These are phyloP conservation scores for Delichon dasypus DNA, from an alignment of 2,797 vertebrate genomes.

Conservation along the genomic window DNA sequence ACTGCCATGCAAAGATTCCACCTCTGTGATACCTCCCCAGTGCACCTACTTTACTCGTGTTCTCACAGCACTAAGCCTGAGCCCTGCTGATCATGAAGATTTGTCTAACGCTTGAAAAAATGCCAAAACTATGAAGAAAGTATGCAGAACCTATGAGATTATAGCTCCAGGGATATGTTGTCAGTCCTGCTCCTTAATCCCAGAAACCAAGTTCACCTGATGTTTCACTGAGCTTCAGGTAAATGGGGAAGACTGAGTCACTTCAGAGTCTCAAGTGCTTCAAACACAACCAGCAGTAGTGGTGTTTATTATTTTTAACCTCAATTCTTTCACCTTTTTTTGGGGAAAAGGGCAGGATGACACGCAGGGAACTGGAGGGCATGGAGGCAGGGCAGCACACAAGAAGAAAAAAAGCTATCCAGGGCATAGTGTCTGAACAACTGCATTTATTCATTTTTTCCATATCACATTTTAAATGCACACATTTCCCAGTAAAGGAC, in stretches of 20 bases:
- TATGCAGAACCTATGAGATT: neutral
- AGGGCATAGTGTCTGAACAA: neutral
- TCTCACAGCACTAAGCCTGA: conserved; percentile 1
- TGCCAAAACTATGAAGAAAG: neutral
- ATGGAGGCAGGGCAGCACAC: neutral
- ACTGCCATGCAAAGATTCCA: neutral
- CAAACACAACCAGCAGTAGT: neutral
- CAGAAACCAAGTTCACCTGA: neutral
- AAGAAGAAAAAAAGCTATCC: neutral
- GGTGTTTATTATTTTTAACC: neutral
- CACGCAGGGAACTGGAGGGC: neutral
- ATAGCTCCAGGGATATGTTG: neutral
- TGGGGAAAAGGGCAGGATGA: accelerated
- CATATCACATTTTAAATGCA: neutral
- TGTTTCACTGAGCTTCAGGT: neutral
- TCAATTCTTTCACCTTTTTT: neutral
- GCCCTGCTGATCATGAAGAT: neutral
- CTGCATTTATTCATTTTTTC: neutral
- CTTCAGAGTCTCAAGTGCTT: neutral
- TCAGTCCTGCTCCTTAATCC: neutral
- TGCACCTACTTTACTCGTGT: neutral
- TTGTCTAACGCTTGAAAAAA: conserved; percentile 12
- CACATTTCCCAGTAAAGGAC: neutral
- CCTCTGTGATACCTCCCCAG: neutral
- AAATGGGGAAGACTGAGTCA: neutral